A percentile compares a stretch with the other conserved stretches of the same genome.
phyloP scores from a whole-genome alignment of 64 coral and sea anemone species.

The Pocillopora verrucosa region DNA sequence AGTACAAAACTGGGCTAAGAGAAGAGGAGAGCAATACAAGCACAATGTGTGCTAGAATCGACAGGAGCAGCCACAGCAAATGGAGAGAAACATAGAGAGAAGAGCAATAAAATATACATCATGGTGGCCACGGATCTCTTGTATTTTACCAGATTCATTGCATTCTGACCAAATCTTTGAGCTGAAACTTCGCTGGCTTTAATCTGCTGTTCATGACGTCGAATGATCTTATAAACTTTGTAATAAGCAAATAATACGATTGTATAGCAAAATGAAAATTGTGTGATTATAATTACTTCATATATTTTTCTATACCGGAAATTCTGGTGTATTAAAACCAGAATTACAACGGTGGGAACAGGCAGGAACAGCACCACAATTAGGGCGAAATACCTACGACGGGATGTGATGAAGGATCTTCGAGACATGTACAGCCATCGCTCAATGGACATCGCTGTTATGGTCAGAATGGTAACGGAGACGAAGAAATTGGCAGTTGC shows the following conservation, averaged over 20 bases:
- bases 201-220: not conserved
- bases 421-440: conserved; percentile 17
- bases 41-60: not conserved
- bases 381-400: not conserved
- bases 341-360: not conserved
- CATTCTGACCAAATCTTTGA: conserved; percentile 4
- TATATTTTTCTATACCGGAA: not conserved
- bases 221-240: not conserved
- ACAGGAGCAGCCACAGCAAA: not conserved
- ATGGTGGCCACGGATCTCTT: not conserved
- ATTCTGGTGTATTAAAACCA: not conserved
- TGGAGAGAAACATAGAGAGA: not conserved
- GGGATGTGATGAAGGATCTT: conserved; percentile 13
- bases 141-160: not conserved
- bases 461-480: not conserved
- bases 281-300: not conserved
- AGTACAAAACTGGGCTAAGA: not conserved
- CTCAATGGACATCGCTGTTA: not conserved
- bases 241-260: not conserved
- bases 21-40: not conserved
- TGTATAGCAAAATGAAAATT: not conserved
- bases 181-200: not conserved
- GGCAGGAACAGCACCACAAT: not conserved
- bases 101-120: not conserved
- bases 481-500: not conserved